Evolutionary conservation across 2,888 invertebrate species (phyloP).

Genomic region (Formica aserva): DNA sequence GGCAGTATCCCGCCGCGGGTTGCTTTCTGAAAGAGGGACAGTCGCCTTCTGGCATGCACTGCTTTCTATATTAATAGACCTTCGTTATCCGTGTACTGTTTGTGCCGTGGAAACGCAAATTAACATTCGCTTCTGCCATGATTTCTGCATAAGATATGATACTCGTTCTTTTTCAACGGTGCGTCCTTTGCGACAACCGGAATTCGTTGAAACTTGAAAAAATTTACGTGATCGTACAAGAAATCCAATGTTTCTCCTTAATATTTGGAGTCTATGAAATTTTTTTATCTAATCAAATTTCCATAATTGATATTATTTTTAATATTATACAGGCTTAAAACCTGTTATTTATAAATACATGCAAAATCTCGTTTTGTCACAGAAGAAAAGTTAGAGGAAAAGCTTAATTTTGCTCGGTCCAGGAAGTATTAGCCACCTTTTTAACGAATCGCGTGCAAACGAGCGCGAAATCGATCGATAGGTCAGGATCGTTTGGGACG

Average conservation of each 20-base stretch:
- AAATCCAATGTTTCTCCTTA: background rate
- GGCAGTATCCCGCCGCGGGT: slow-evolving; percentile 59
- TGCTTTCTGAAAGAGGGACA: slow-evolving; percentile 70
- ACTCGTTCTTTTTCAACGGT: background rate
- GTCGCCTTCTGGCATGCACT: slow-evolving; percentile 67
- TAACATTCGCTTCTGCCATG: slow-evolving; percentile 65
- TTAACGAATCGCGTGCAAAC: slow-evolving; percentile 40
- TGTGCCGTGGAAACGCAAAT: slow-evolving; percentile 65
- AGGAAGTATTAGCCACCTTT: background rate
- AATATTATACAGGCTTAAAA: background rate
- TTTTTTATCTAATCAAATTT: background rate
- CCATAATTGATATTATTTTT: background rate
- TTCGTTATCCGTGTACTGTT: slow-evolving; percentile 68
- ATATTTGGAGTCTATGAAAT: background rate
- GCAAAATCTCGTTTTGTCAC: background rate
- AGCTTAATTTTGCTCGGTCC: background rate
- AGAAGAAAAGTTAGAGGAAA: background rate
- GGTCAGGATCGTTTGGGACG: slow-evolving; percentile 67
- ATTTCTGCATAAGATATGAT: slow-evolving; percentile 52
- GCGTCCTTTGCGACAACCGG: background rate
- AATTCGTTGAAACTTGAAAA: slow-evolving; percentile 6
- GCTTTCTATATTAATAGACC: slow-evolving; percentile 72
- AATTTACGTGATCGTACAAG: background rate
- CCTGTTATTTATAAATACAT: background rate
- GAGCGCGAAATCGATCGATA: slow-evolving; percentile 66